phyloP scores from a whole-genome alignment of 35 echinoderm and acorn worm genomes.

The Apostichopus parvimensis region DNA sequence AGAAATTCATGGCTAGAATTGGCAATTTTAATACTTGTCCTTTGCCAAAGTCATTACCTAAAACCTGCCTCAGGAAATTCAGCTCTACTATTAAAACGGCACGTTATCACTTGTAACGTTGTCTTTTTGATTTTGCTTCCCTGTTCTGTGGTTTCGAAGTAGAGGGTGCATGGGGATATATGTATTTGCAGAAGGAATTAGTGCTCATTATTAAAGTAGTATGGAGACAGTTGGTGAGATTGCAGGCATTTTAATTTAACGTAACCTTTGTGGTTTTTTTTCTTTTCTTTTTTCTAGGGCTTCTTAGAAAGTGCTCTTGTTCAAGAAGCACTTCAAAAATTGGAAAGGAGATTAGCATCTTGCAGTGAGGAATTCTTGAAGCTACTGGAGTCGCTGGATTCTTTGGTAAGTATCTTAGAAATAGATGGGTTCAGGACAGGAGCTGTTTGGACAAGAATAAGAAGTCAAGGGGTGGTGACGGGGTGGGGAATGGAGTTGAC shows the following conservation, averaged over 20 bases:
- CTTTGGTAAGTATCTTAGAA: conserved; percentile 26
- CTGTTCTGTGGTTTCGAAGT: not conserved
- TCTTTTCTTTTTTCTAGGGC: not conserved
- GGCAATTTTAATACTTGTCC: no score
- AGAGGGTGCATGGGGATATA: conserved; percentile 4
- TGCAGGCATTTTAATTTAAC: no score
- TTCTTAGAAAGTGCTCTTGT: conserved; percentile 18
- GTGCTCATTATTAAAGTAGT: no score
- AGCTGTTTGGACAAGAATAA: no score
- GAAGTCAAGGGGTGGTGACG: no score
- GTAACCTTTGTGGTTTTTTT: not conserved
- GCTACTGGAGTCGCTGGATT: conserved; percentile 30
- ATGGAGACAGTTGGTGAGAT: not conserved
- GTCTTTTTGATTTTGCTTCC: not conserved
- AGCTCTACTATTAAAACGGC: no score
- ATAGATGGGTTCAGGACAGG: not conserved
- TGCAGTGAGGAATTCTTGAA: conserved; percentile 51
- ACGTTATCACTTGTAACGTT: no score
- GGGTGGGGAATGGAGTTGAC: no score
- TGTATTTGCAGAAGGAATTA: not conserved
- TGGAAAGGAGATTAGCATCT: not conserved
- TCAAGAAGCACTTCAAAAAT: conserved; percentile 44
- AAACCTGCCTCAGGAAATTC: no score
- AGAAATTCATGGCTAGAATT: no score
- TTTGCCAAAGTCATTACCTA: no score